Percentiles rank a stretch among this genome's conserved stretches.
Conservation (phyloP, 2,113 vertebrate species). For the Carassius auratus region DNA sequence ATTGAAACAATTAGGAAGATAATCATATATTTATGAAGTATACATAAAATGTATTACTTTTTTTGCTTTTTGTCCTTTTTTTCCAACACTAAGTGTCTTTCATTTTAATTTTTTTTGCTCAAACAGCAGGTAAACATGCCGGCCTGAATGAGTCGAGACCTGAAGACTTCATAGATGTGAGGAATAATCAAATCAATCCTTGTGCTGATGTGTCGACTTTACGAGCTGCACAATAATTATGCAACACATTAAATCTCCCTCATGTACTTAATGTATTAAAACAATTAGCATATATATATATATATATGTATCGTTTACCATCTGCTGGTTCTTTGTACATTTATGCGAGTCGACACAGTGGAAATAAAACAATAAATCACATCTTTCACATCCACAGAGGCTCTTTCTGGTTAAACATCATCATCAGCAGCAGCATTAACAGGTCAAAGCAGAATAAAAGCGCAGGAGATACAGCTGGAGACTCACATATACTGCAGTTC, state of each 20-base stretch:
- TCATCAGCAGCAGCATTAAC: not conserved
- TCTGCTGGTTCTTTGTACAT: conserved; percentile 45
- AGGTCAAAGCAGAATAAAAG: not conserved
- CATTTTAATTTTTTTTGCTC: conserved; percentile 33
- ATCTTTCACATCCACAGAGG: conserved; percentile 23
- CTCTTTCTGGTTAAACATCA: not conserved
- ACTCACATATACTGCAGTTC: not conserved
- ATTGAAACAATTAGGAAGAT: conserved; percentile 67
- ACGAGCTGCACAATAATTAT: conserved; percentile 10
- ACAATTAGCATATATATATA: not conserved
- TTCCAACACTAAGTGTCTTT: conserved; percentile 60
- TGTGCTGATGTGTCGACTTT: conserved; percentile 50
- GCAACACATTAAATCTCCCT: not conserved
- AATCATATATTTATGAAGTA: conserved; percentile 46
- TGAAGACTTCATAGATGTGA: conserved; percentile 33
- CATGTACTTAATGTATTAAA: conserved; percentile 1
- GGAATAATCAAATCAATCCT: conserved; percentile 22
- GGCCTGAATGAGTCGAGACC: conserved; percentile 14
- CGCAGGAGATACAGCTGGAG: not conserved
- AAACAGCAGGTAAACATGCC: conserved; percentile 59
- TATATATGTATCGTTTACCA: not conserved
- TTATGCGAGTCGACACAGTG: not conserved
- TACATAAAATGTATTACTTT: conserved; percentile 70
- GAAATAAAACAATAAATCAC: not conserved
- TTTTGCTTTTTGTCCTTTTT: conserved; percentile 28